Evolutionary conservation across 2,888 invertebrate genomes (phyloP).

Genomic region (Sussaba pulchella): DNA sequence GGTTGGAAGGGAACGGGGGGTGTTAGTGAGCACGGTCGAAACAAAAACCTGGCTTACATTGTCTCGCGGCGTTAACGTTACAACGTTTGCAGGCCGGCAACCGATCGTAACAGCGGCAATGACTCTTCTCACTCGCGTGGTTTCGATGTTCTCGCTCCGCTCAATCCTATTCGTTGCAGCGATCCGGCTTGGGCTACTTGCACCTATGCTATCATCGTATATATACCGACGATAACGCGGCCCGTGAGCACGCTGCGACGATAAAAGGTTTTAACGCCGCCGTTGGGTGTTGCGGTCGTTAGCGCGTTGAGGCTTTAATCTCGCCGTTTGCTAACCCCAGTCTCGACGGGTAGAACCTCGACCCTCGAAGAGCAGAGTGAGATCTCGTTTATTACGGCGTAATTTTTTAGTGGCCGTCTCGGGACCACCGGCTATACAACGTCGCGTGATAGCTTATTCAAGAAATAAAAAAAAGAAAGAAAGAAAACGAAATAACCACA

Average conservation of each 20-base stretch:
- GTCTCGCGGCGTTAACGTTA: slow-evolving; percentile 43
- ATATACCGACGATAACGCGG: slow-evolving; percentile 44
- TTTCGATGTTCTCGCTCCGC: slow-evolving; percentile 14
- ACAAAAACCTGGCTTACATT: slow-evolving; percentile 46
- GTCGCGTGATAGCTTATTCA: slow-evolving; percentile 13
- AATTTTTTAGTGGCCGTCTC: slow-evolving; percentile 55
- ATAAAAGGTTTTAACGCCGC: slow-evolving; percentile 68
- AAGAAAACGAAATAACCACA: too few relatives aligned
- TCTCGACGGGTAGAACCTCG: slow-evolving; percentile 17
- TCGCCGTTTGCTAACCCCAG: slow-evolving; percentile 56
- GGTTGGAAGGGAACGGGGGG: neutral
- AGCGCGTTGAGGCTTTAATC: slow-evolving; percentile 68
- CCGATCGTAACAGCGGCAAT: slow-evolving; percentile 54
- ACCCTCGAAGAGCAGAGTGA: slow-evolving; percentile 58
- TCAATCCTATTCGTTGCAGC: neutral
- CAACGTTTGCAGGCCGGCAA: slow-evolving; percentile 33
- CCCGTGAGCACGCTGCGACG: slow-evolving; percentile 17
- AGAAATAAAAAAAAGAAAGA: neutral
- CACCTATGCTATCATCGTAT: neutral
- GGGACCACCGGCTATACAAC: neutral
- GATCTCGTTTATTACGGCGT: slow-evolving; percentile 63
- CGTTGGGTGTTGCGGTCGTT: slow-evolving; percentile 68
- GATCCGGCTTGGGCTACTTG: neutral
- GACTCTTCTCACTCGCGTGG: slow-evolving; percentile 29
- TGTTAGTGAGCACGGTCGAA: neutral